phyloP scores from a whole-genome alignment of 2,797 vertebrate genomes.

The Myotis vivesi region DNA sequence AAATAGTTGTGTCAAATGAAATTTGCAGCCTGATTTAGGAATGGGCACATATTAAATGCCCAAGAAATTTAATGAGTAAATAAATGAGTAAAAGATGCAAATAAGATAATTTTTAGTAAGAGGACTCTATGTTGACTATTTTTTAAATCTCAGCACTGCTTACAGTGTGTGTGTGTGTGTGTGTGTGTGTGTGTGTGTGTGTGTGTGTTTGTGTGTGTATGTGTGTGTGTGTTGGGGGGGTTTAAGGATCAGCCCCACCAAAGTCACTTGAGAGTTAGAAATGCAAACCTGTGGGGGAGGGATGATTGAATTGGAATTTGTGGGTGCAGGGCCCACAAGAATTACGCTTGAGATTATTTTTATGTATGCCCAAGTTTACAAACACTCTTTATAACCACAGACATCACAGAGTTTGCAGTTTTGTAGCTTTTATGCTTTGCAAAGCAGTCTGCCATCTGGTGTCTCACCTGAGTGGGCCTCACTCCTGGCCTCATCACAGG shows the following conservation, averaged over 20 bases:
- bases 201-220: too few relatives aligned
- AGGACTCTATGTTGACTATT: neutral
- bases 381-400: neutral
- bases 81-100: neutral
- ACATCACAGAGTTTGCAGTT: neutral
- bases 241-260: neutral
- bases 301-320: neutral
- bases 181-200: too few relatives aligned
- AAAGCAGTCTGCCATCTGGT: slow-evolving; percentile 11
- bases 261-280: neutral
- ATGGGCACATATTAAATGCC: neutral
- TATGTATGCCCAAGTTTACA: neutral
- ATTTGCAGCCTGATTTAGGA: neutral
- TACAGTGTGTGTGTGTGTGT: neutral
- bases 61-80: neutral
- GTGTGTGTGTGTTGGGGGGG: too few relatives aligned
- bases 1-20: neutral
- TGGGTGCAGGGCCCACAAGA: neutral
- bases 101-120: neutral
- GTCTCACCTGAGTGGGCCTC: neutral
- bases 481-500: neutral
- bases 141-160: neutral
- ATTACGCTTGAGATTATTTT: neutral
- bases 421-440: slow-evolving; percentile 7
- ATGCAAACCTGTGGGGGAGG: neutral